Evolutionary conservation across 2,797 vertebrate species (phyloP).

Genomic region (Loris lydekkerianus): DNA sequence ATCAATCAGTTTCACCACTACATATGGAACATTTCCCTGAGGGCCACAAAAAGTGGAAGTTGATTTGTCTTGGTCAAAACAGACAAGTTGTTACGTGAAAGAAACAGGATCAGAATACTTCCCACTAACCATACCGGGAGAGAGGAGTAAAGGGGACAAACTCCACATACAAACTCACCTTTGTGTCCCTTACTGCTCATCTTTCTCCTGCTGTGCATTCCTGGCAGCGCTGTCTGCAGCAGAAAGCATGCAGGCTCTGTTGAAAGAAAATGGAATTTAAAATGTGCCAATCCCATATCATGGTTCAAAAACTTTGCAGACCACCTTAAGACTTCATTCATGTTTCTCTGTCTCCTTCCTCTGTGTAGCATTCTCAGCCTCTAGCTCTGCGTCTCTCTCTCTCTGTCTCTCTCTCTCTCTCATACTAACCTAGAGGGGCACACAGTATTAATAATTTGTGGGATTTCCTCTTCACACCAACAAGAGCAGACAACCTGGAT

Average conservation of each 20-base stretch:
- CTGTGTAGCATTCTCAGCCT: not conserved
- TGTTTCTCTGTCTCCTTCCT: not conserved
- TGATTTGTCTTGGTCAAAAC: constrained; percentile 47
- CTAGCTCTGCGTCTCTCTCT: not conserved
- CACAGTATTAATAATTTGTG: not conserved
- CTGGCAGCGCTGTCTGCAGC: too few relatives aligned
- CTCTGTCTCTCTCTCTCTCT: too few relatives aligned
- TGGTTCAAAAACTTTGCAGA: not conserved
- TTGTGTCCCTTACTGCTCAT: not conserved
- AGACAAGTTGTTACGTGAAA: constrained; percentile 44
- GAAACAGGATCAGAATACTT: not conserved
- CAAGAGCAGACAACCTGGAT: not conserved
- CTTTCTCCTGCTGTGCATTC: not conserved
- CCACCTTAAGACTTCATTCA: not conserved
- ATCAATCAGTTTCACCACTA: constrained; percentile 39
- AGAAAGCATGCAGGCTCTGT: not conserved
- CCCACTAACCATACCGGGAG: not conserved
- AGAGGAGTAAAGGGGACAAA: not conserved
- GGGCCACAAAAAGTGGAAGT: constrained; percentile 2
- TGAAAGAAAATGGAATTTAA: constrained; percentile 21
- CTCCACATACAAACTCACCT: not conserved
- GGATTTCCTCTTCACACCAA: constrained; percentile 7
- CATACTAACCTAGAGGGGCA: not conserved
- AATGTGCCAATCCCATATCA: not conserved
- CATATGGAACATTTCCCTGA: constrained; percentile 53